Base-by-base conservation (phyloP, 2,888 invertebrate genomes). In the Formica aserva region DNA sequence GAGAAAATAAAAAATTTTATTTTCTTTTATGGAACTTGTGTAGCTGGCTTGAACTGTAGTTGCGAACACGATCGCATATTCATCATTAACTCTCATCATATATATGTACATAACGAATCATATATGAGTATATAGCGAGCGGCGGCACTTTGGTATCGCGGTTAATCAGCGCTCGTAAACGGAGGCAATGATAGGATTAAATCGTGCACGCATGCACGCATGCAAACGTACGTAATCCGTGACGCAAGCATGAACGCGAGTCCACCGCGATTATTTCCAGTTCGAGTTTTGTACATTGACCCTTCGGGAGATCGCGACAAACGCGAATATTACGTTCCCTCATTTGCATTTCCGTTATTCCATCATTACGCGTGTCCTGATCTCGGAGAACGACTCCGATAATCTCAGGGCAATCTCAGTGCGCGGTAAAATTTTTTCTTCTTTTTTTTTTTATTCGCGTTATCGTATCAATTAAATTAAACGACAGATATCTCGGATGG, bases 261-360 rank as follows among this genome's bases (percentile, higher is more conserved):
- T 83, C 60, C 76, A 60, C 63, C 32, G 52, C 8, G 38, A 72
- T 83, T 66, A 76, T 83, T 85, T 85, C 32, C 29, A 84, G 66
- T 62, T 71, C 65, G 41, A 82, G 52, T 65, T 85, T 78, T 78
- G 57, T 75, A 52, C 57, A 67, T 74, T 81, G 75, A 78, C 29
- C 41, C 67, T 65, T 71, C 55, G 32, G 52, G 32, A 69, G 35
- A 78, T 60, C 35, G n/a, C n/a, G 71, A 32, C 55, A 45, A 38
- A 41, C 29, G 26, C 41, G 63, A 15, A 22, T 55, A 52, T 77
- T 57, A 69, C 32, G 32, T 63, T 63, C 18, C 1, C 3, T 62
- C 35, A 63, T 67, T 15, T 41, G 6, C 13, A 26, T 77, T 76
- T 77, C 22, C 76, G 22, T 48, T 65, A n/a, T 32, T 45, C 22